Conservation (phyloP, 2,797 vertebrate genomes). For the Cheirogaleus major region DNA sequence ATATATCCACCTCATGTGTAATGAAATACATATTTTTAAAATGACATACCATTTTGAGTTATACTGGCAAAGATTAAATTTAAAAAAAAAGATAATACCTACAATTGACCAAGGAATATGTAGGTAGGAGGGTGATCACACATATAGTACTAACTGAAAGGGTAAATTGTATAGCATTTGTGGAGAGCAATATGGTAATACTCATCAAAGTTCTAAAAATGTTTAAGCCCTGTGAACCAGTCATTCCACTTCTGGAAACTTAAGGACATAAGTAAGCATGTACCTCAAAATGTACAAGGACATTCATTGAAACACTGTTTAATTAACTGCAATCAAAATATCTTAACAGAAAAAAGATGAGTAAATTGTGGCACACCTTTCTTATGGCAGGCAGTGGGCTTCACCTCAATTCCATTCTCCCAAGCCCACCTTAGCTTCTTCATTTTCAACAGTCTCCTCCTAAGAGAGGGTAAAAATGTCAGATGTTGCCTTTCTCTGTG, state of each 20-base stretch:
- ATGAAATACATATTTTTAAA: constrained; percentile 41
- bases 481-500: neutral
- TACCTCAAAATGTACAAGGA: neutral
- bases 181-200: neutral
- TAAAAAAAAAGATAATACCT: neutral
- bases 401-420: neutral
- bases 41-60: constrained; percentile 29
- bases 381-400: accelerated
- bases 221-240: constrained; percentile 13
- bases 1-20: neutral
- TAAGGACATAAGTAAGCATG: neutral
- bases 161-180: neutral
- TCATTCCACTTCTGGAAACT: neutral
- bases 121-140: neutral
- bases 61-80: constrained; percentile 17
- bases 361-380: neutral
- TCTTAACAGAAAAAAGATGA: neutral
- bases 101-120: neutral
- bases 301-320: neutral
- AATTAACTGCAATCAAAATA: neutral
- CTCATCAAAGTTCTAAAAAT: neutral
- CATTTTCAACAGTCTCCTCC: neutral
- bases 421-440: neutral
- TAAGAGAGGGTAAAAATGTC: neutral
- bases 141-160: neutral